Evolutionary conservation across 1,140 invertebrate species (phyloP), one percentile per base, ranked within the genome.

Genomic region (Laupala kohalensis): DNA sequence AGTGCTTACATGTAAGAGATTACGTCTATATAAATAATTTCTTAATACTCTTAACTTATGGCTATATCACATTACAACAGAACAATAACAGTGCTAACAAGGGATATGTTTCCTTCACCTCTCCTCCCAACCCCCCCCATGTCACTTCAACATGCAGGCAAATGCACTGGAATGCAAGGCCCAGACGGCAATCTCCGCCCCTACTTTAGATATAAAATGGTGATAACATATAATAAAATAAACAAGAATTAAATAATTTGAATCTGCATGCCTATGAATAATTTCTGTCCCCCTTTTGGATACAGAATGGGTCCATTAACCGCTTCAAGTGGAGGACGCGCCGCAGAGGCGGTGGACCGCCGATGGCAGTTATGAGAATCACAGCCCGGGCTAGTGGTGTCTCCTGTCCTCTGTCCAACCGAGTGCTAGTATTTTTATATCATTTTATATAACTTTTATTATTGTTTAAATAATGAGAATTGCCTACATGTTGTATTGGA

Each of bases 1-100:
- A 53, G 37, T 53, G 37, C 37, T 53, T 53, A 53, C 37, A 53
- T 19, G 37, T 53, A 53, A n/a, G 37, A 53, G 37, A 53, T 53
- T 53, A 53, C 37, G 15, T 65, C 70, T 67, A 71, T 62, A 71
- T 71, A 73, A 73, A 73, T 70, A 69, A 73, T 73, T 73, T 73
- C 27, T 69, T 71, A 67, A 72, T 67, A 37, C 27, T 68, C 67
- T 71, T 74, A 77, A 77, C 76, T 77, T 77, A 77, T 76, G 72
- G 73, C 75, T 76, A 69, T 71, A 74, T 75, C 72, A 73, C 72
- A 73, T 73, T 26, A 73, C 71, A 63, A 67, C 65, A 71, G 53
- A 73, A 72, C 71, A 72, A 26, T 62, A 69, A 72, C 66, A 71
- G 67, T 28, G 63, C 71, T 68, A 69, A 75, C 71, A 74, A 66